These are phyloP conservation scores for Allophyes oxyacanthae DNA, from an alignment of 2,888 invertebrate genomes.

Conservation along the genomic window DNA sequence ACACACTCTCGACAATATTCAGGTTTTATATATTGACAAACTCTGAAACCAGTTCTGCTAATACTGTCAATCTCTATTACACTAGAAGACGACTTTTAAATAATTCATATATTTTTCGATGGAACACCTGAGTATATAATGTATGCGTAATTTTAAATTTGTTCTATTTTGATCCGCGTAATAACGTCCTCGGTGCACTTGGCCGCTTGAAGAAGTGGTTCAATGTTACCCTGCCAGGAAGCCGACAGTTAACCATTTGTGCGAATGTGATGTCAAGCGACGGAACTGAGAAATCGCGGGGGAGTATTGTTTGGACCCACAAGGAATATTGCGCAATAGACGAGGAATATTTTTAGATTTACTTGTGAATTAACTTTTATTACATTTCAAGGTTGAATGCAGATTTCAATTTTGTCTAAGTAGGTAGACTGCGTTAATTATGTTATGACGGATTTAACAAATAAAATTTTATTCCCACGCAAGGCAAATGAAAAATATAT, in stretches of 20 bases:
- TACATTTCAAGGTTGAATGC: constrained; percentile 27
- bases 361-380: constrained; percentile 34
- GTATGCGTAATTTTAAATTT: constrained; percentile 47
- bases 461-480: constrained; percentile 9
- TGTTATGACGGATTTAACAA: constrained; percentile 5
- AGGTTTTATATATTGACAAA: constrained; percentile 7
- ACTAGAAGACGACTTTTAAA: no score
- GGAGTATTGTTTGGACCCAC: constrained; percentile 53
- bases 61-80: neutral
- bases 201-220: constrained; percentile 83
- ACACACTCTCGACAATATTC: no score
- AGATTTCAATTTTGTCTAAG: constrained; percentile 12
- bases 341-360: constrained; percentile 45
- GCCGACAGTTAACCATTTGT: constrained; percentile 81
- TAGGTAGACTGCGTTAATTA: constrained; percentile 9
- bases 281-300: constrained; percentile 35
- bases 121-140: neutral
- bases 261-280: constrained; percentile 71
- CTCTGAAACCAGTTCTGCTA: constrained; percentile 8
- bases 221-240: constrained; percentile 86
- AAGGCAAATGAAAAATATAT: neutral
- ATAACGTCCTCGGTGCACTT: constrained; percentile 86
- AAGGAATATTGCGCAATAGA: constrained; percentile 38
- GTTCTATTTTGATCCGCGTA: constrained; percentile 78
- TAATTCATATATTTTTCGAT: no score